Base-by-base conservation (phyloP, 2,113 vertebrate species). In the Conger conger region DNA sequence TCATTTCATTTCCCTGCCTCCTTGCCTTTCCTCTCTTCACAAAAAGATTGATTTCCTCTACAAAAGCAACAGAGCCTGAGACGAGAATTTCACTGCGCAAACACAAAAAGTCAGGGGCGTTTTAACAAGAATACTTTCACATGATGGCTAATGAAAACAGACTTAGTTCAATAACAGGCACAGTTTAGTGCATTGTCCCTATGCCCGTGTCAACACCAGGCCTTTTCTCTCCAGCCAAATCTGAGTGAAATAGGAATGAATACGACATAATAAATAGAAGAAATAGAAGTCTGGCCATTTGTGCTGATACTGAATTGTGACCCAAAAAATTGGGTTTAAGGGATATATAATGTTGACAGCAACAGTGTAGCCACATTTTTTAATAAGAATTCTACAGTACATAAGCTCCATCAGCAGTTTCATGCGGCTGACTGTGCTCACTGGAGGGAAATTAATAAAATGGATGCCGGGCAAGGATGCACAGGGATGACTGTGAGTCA, bases 391-490 rank as follows among this genome's bases (percentile, higher is more conserved):
- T 50, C 5, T 16, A 79, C 38, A 38, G 35, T 23, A 38, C 35
- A 37, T 23, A 79, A 79, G 36, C 77, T 79, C 17, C 36, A 38
- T 79, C 38, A 79, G 20, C 36, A 20, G 35, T 79, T 79, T 79
- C 38, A 23, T 79, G 23, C 1, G 77, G 17, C 18, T 16, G 16
- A 53, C 7, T 37, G 17, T 77, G 76, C 16, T 77, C 77, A 40
- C 77, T 79, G 35, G 35, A 42, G 36, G 36, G 35, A 79, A 79
- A 79, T 38, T 17, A 79, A 79, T 79, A 7, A 79, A 79, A 37
- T 79, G 77, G 77, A 37, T 27, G 23, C 77, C 20, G 15, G 16
- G 36, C 77, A 38, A 40, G 16, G 17, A 23, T 18, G 37, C 17
- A 42, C 77, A 79, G 27, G 20, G 17, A 79, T 5, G 38, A 79